Evolutionary conservation across 2,113 vertebrate species (phyloP).

Genomic region (Lasiurus cinereus): DNA sequence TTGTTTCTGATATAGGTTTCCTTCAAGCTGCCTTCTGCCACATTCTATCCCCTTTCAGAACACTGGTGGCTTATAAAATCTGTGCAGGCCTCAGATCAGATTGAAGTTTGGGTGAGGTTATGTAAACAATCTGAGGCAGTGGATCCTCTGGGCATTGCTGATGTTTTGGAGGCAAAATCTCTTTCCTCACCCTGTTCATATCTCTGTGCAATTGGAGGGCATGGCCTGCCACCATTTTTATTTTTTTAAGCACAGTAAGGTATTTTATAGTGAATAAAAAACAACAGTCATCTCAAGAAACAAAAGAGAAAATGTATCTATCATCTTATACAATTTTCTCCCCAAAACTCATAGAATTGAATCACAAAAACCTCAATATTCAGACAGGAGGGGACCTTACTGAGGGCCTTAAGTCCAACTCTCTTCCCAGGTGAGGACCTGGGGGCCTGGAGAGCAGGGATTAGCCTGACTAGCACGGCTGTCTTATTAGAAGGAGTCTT

Average conservation of each 20-base stretch:
- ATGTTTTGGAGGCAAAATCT: neutral
- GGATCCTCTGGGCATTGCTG: neutral
- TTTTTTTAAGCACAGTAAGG: neutral
- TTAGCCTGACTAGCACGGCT: accelerated
- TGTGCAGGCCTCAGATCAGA: neutral
- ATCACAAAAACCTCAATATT: neutral
- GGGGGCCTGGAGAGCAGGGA: too few relatives aligned
- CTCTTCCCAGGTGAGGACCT: neutral
- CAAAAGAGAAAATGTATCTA: neutral
- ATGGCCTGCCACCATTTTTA: neutral
- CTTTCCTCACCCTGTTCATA: neutral
- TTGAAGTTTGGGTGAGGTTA: neutral
- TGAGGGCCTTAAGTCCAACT: neutral
- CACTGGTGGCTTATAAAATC: neutral
- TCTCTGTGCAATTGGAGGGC: neutral
- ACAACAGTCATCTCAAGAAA: neutral
- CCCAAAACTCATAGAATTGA: neutral
- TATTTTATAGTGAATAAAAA: neutral
- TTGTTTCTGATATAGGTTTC: neutral
- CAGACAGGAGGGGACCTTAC: neutral
- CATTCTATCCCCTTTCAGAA: neutral
- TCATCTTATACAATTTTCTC: neutral
- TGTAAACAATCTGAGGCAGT: neutral
- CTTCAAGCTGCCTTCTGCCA: neutral
- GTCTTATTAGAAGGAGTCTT: neutral